Evolutionary conservation across 2,113 vertebrate species (phyloP).

Genomic region (Glaucidium brasilianum): DNA sequence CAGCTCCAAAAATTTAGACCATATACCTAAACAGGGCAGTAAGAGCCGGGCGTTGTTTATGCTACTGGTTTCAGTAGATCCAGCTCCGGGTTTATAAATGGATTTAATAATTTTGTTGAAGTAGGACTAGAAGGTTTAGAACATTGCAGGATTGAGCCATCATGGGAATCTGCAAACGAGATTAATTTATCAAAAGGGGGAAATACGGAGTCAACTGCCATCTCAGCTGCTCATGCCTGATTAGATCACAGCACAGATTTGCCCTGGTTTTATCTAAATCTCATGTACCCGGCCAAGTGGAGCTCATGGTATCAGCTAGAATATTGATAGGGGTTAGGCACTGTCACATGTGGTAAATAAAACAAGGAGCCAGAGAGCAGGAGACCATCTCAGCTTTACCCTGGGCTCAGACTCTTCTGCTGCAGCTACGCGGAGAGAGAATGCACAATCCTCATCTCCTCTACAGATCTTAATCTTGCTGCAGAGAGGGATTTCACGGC

Average conservation of each 20-base stretch:
- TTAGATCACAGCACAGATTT: conserved; percentile 40
- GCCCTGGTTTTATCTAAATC: background rate
- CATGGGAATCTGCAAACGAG: background rate
- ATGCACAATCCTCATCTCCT: background rate
- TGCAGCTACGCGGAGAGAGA: background rate
- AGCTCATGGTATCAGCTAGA: background rate
- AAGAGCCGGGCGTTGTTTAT: background rate
- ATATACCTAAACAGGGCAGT: background rate
- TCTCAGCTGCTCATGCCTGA: background rate
- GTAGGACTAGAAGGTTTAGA: background rate
- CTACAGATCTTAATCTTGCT: background rate
- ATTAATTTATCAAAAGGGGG: background rate
- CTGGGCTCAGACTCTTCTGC: background rate
- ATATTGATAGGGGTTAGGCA: rapidly evolving
- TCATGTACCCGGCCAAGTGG: background rate
- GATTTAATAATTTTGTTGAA: background rate
- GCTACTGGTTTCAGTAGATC: background rate
- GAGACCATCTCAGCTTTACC: background rate
- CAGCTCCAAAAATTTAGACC: background rate
- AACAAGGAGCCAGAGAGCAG: background rate
- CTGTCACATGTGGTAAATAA: rapidly evolving
- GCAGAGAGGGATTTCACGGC: background rate
- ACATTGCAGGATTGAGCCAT: rapidly evolving
- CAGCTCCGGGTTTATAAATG: background rate
- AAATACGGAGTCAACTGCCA: background rate